Evolutionary conservation across 2,888 invertebrate genomes (phyloP), one percentile per base, ranked within the genome.

Genomic region (Aethes cnicana): DNA sequence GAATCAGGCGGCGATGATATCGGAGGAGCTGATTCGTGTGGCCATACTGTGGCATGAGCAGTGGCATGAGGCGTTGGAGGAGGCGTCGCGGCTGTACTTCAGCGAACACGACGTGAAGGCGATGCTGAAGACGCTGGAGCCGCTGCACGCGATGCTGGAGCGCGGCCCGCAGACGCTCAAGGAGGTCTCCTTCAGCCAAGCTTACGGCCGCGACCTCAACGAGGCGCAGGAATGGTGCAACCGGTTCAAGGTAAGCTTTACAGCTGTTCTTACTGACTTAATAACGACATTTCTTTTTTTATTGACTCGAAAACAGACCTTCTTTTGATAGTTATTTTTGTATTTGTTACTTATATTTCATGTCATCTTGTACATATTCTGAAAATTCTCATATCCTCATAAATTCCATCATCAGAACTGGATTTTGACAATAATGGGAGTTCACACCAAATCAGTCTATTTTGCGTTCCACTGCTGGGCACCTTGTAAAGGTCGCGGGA

Each of bases 41-140:
- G 99, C 99, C 1, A 99, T 99, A 61, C 87, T 99, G 11, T 99
- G 99, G 99, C 99, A 99, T 73, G 99, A 99, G 78, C 94, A 98
- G 69, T 99, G 99, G 99, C 98, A 99, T 74, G 99, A 99, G 78
- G 99, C 98, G 0, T 84, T 99, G 12, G 96, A 97, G 68, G 98
- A 99, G 76, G 98, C 98, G 0, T 97, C 96, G 3, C 74, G 94
- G 58, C 85, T 99, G 6, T 99, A 98, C 80, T 99, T 99, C 79
- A 98, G 98, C 2, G 99, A 99, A 77, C 92, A 95, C 54, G 98
- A 99, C 75, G 95, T 98, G 0, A 95, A 95, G 55, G 98, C 97
- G 4, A 99, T 99, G 99, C 95, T 99, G 72, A 95, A 96, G 59
- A 96, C 97, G 0, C 84, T 99, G 53, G 98, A 98, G 68, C 99